Evolutionary conservation across 1,140 invertebrate species (phyloP).

Genomic region (Aphis craccivora): DNA sequence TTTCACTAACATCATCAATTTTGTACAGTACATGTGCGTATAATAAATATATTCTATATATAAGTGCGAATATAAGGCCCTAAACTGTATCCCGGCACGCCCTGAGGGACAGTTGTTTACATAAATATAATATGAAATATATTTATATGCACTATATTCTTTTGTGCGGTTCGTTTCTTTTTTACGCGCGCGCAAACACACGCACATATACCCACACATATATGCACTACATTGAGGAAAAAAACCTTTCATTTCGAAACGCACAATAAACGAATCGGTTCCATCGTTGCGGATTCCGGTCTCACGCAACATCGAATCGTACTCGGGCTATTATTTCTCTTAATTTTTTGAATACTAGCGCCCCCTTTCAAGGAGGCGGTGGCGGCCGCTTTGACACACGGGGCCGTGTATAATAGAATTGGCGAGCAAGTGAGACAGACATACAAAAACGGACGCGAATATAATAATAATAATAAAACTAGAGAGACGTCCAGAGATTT

Average conservation of each 20-base stretch:
- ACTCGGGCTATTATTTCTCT: slow-evolving; percentile 48
- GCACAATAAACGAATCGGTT: slow-evolving; percentile 57
- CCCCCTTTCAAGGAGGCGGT: slow-evolving; percentile 41
- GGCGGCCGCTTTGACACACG: slow-evolving; percentile 56
- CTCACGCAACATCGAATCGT: slow-evolving; percentile 57
- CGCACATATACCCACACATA: background rate
- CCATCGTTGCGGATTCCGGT: slow-evolving; percentile 56
- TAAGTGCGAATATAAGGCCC: background rate
- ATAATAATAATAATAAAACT: slow-evolving; percentile 45
- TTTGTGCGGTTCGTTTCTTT: slow-evolving; percentile 43
- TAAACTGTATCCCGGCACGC: background rate
- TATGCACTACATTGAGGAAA: background rate
- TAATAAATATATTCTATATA: background rate
- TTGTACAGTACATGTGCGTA: background rate
- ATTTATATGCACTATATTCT: slow-evolving; percentile 23
- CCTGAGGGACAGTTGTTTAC: slow-evolving; percentile 41
- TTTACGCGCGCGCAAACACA: background rate
- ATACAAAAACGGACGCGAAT: slow-evolving; percentile 5
- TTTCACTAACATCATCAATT: slow-evolving; percentile 42
- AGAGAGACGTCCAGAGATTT: slow-evolving; percentile 48
- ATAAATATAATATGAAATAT: slow-evolving; percentile 22
- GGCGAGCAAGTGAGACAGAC: background rate
- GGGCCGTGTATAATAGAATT: slow-evolving; percentile 21
- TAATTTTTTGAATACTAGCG: slow-evolving; percentile 55
- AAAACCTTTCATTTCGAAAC: slow-evolving; percentile 44